Percentiles rank a stretch among this genome's conserved stretches.
Conservation (phyloP, 2,797 vertebrate species). For the Enteromius viviparus region DNA sequence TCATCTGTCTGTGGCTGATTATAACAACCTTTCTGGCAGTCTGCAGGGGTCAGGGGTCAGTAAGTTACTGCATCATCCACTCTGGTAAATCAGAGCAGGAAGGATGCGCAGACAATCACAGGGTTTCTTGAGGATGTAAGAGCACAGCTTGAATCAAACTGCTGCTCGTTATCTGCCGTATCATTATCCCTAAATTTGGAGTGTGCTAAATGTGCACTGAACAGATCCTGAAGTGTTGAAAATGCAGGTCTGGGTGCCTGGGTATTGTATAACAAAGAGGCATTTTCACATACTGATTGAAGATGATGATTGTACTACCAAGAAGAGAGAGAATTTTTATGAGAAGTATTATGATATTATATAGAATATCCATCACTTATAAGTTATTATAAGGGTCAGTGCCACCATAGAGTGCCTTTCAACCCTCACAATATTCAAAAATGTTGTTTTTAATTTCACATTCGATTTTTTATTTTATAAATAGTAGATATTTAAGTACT, state of each 20-base stretch:
- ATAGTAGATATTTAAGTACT: too few species aligned
- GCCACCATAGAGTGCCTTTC: too few species aligned
- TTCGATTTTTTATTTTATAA: too few species aligned
- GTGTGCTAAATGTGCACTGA: slow-evolving; percentile 25
- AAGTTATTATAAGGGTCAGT: too few species aligned
- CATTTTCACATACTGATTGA: not conserved
- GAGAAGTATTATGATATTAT: not conserved
- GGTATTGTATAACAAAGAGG: not conserved
- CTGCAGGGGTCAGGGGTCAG: slow-evolving; percentile 28
- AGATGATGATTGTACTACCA: not conserved
- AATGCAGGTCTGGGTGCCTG: not conserved
- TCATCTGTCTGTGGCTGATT: slow-evolving; percentile 27
- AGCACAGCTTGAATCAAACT: slow-evolving; percentile 37
- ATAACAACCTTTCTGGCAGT: slow-evolving; percentile 35
- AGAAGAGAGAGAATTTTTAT: not conserved
- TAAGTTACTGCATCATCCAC: slow-evolving; percentile 6
- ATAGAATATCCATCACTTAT: not conserved
- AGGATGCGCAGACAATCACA: slow-evolving; percentile 2
- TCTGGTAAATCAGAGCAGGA: slow-evolving; percentile 10
- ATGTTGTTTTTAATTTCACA: too few species aligned
- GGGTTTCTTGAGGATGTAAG: not conserved
- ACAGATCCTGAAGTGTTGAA: not conserved
- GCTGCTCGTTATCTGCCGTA: slow-evolving; percentile 31
- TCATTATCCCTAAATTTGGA: slow-evolving; percentile 30
- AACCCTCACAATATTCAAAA: too few species aligned